Evolutionary conservation across 2,888 invertebrate genomes (phyloP).

Genomic region (Pediacus dermestoides): DNA sequence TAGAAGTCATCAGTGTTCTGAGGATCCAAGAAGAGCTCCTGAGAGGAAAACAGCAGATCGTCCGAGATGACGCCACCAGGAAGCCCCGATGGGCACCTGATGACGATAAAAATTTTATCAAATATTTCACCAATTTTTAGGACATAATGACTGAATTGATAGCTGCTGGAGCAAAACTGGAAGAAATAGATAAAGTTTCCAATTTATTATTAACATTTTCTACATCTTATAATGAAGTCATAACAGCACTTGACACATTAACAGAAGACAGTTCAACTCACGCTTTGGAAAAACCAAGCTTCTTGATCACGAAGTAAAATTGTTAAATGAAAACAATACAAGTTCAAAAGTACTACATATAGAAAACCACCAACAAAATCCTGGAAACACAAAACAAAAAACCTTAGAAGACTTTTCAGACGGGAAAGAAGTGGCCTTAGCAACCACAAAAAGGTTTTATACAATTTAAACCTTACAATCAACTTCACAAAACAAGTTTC

Average conservation of each 20-base stretch:
- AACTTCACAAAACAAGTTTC: too few relatives aligned
- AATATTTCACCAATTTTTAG: conserved; percentile 14
- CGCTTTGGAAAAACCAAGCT: conserved; percentile 38
- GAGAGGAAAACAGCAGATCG: too few relatives aligned
- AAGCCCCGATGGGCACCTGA: too few relatives aligned
- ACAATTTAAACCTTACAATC: conserved; percentile 6
- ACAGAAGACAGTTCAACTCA: conserved; percentile 35
- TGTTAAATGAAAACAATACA: conserved; percentile 12
- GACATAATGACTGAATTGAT: conserved; percentile 11
- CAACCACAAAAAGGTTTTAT: too few relatives aligned
- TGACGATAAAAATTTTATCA: conserved; percentile 6
- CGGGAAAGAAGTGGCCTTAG: conserved; percentile 1
- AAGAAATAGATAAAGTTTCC: conserved; percentile 15
- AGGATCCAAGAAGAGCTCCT: too few relatives aligned
- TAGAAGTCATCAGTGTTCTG: too few relatives aligned
- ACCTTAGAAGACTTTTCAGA: neutral
- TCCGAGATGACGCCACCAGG: too few relatives aligned
- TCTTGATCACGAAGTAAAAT: conserved; percentile 26
- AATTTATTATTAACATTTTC: conserved; percentile 40
- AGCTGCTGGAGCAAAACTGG: conserved; percentile 15
- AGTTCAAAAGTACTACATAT: conserved; percentile 4
- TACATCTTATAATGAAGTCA: conserved; percentile 35
- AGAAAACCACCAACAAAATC: too few relatives aligned
- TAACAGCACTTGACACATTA: conserved; percentile 42
- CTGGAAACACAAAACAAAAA: too few relatives aligned